These are phyloP conservation scores for Theodoxus fluviatilis DNA, from an alignment of 2,888 invertebrate species.

Conservation along the genomic window DNA sequence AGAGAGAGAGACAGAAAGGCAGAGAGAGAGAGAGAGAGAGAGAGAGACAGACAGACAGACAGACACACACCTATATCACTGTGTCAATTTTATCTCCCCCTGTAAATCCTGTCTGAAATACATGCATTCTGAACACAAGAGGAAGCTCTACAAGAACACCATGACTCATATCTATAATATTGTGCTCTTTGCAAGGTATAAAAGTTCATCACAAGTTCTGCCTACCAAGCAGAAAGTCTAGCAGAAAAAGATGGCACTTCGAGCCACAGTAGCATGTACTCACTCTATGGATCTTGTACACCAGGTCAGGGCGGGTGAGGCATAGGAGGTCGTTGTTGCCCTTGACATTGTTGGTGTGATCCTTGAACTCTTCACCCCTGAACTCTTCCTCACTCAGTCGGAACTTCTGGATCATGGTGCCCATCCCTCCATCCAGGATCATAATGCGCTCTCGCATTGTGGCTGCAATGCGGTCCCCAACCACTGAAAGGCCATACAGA, in stretches of 20 bases:
- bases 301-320: constrained; percentile 69
- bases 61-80: too few relatives aligned
- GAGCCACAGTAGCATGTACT: neutral
- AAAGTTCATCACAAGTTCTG: too few relatives aligned
- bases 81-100: too few relatives aligned
- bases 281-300: constrained; percentile 69
- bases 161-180: too few relatives aligned
- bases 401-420: constrained; percentile 71
- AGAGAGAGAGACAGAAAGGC: too few relatives aligned
- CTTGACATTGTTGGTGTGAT: constrained; percentile 67
- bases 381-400: constrained; percentile 69
- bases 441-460: constrained; percentile 66
- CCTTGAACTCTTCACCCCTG: constrained; percentile 65
- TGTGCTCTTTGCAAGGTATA: too few relatives aligned
- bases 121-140: too few relatives aligned
- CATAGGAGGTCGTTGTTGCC: constrained; percentile 71
- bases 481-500: constrained; percentile 37
- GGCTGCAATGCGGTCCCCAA: constrained; percentile 34
- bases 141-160: too few relatives aligned
- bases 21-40: too few relatives aligned
- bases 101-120: too few relatives aligned
- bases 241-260: neutral
- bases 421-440: constrained; percentile 71
- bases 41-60: too few relatives aligned
- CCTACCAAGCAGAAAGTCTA: neutral